Evolutionary conservation across 1,140 invertebrate genomes (phyloP).

Genomic region (Centruroides sculpturatus): DNA sequence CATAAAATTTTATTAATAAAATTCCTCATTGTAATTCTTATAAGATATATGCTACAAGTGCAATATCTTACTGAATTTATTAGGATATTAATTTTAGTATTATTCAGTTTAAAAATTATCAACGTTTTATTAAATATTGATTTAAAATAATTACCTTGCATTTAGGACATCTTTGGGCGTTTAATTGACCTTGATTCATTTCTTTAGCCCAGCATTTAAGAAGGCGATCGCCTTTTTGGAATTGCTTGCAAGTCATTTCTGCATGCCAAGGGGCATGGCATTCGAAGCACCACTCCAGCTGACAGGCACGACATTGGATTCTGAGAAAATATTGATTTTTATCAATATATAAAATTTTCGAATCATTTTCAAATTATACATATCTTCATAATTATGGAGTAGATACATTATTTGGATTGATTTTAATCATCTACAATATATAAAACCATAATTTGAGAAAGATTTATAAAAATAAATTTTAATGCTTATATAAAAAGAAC

Average conservation of each 20-base stretch:
- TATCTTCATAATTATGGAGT: background rate
- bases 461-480: too few relatives aligned
- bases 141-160: too few relatives aligned
- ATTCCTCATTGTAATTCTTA: too few relatives aligned
- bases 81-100: too few relatives aligned
- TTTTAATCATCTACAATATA: too few relatives aligned
- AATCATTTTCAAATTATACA: background rate
- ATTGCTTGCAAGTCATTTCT: constrained; percentile 30
- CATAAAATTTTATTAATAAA: too few relatives aligned
- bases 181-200: constrained; percentile 27
- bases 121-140: background rate
- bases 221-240: constrained; percentile 28
- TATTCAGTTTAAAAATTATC: too few relatives aligned
- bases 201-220: constrained; percentile 31
- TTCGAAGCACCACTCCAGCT: constrained; percentile 31
- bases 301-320: constrained; percentile 26
- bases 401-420: too few relatives aligned
- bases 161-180: constrained; percentile 34
- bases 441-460: too few relatives aligned
- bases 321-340: constrained; percentile 7
- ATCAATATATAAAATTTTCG: background rate
- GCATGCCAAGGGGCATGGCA: constrained; percentile 33
- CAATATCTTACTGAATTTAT: too few relatives aligned
- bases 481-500: too few relatives aligned
- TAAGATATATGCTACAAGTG: too few relatives aligned